Evolutionary conservation across 1,140 invertebrate species (phyloP), one percentile per base, ranked within the genome.

Genomic region (Eriocheir sinensis): DNA sequence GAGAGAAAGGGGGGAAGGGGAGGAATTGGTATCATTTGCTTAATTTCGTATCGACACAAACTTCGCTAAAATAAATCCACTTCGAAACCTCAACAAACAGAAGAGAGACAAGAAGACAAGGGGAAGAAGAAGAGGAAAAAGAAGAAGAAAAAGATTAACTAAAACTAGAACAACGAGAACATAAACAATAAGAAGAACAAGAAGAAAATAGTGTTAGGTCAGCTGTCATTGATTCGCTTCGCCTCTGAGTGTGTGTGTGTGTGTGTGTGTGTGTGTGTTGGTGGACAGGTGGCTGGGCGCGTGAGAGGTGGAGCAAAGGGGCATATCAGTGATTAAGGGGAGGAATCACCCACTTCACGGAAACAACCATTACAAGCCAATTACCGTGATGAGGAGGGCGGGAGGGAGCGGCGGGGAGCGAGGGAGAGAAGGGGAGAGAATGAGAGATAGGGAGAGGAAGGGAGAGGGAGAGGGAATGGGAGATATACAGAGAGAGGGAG

Each of bases 291-390:
- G 41, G 80, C 60, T 53, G 80, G 53, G 30, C 90, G 32, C 38
- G n/a, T 15, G 89, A 86, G 85, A 27, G 38, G 85, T 88, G 38
- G n/a, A 41, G 36, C 2, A n/a, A 88, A 40, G 38, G 32, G 38
- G 40, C 85, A 88, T 88, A 44, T 88, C 38, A 44, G 90, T 91
- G 90, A 91, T 91, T 38, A 91, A 17, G 90, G 85, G 85, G 38
- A 34, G 34, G 90, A 36, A 90, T 91, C 60, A 72, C 53, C 80
- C 90, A 91, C 90, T 91, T 91, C 30, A 36, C 60, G 72, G 90
- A 91, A 91, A 91, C 90, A 91, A 91, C 90, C 60, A 91, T 91
- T 79, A 91, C 90, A 41, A 80, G 90, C 32, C 90, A 80, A 91
- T 91, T 91, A 91, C 90, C 32, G 53, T 79, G 90, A 91, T 91